These are phyloP conservation scores for Hirundichthys speculiger DNA, from an alignment of 2,113 vertebrate genomes.

Conservation along the genomic window DNA sequence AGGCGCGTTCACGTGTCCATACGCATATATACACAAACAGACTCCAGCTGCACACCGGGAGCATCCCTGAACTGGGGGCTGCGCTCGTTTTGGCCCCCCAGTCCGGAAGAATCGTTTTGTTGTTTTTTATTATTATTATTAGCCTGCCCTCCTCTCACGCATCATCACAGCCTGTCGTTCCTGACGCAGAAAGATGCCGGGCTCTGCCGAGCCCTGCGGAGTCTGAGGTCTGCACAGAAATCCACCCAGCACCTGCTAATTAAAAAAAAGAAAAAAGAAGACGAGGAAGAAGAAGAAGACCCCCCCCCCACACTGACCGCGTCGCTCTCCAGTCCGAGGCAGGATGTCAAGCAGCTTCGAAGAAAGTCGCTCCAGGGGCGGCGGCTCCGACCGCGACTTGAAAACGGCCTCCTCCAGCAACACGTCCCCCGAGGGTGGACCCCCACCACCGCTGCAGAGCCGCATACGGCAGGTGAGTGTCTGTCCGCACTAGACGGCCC, in stretches of 20 bases:
- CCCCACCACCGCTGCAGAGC: conserved; percentile 70
- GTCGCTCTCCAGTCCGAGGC: conserved; percentile 41
- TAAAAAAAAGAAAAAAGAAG: no score
- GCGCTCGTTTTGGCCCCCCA: conserved; percentile 30
- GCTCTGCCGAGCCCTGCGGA: conserved; percentile 38
- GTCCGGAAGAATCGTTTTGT: conserved; percentile 18
- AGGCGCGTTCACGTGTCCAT: conserved; percentile 65
- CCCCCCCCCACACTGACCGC: conserved; percentile 34
- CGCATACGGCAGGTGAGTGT: conserved; percentile 82
- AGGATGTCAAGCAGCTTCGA: conserved; percentile 74
- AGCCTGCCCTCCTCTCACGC: not conserved
- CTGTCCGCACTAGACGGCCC: conserved; percentile 36
- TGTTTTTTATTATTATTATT: no score
- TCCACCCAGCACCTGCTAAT: conserved; percentile 49
- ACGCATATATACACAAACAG: conserved; percentile 32
- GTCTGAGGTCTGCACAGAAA: conserved; percentile 54
- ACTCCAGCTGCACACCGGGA: conserved; percentile 37
- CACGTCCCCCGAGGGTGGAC: conserved; percentile 76
- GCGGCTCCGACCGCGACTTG: conserved; percentile 73
- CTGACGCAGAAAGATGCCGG: conserved; percentile 56
- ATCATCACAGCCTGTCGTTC: conserved; percentile 12
- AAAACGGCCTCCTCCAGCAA: conserved; percentile 79
- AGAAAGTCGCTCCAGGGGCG: conserved; percentile 75
- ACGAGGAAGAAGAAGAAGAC: not conserved
- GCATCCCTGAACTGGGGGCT: conserved; percentile 55